Conservation (phyloP, 2,888 invertebrate genomes). For the Amphipyra berbera region DNA sequence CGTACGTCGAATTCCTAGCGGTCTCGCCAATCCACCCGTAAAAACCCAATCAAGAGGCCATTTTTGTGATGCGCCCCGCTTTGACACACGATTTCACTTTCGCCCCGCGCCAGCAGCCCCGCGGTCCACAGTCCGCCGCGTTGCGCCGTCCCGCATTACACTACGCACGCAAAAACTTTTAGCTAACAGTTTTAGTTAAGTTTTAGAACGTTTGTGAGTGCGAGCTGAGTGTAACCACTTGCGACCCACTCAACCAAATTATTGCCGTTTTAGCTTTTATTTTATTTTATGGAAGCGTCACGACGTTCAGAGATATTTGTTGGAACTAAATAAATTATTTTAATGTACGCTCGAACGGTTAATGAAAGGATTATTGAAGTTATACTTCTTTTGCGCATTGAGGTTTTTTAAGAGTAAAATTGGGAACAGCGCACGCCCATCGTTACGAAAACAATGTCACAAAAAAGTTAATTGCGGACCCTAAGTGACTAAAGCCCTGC, state of each 20-base stretch:
- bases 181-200: slow-evolving; percentile 49
- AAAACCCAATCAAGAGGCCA: slow-evolving; percentile 83
- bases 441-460: no score
- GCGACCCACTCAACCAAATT: neutral
- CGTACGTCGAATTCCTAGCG: slow-evolving; percentile 75
- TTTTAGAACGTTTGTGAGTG: slow-evolving; percentile 38
- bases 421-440: no score
- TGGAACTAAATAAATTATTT: no score
- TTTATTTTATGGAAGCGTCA: no score
- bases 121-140: neutral
- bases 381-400: no score
- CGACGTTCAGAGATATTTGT: no score
- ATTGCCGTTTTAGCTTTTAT: neutral
- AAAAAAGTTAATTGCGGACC: no score
- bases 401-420: no score
- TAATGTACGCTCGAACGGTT: no score
- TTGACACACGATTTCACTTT: slow-evolving; percentile 80
- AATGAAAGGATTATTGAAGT: no score
- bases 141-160: neutral
- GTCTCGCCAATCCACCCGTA: slow-evolving; percentile 80
- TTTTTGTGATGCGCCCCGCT: slow-evolving; percentile 76
- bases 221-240: neutral
- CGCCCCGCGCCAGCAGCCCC: slow-evolving; percentile 49
- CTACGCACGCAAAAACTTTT: no score
- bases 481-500: no score